phyloP scores from a whole-genome alignment of 2,888 invertebrate species.

The Drosophila anomalata region DNA sequence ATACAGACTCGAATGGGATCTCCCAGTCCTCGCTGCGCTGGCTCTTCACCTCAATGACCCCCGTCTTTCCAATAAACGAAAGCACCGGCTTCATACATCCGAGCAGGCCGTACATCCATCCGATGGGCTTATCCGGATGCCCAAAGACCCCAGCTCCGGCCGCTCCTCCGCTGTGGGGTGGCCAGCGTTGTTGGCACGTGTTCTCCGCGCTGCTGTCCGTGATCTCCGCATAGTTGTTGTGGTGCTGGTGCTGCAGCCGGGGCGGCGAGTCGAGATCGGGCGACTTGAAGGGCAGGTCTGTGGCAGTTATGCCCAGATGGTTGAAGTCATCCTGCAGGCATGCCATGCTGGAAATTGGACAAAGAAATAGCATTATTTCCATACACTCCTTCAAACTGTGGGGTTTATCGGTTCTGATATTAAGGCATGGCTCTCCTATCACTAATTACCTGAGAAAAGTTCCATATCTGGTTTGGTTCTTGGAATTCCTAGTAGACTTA shows the following conservation, averaged over 20 bases:
- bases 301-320: constrained; percentile 84
- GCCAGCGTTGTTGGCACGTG: constrained; percentile 84
- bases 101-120: constrained; percentile 92
- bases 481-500: not conserved
- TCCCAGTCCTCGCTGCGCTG: constrained; percentile 93
- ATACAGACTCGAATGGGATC: constrained; percentile 95
- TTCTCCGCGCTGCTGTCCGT: constrained; percentile 84
- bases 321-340: constrained; percentile 88
- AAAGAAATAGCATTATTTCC: not conserved
- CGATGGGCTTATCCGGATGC: constrained; percentile 85
- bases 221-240: constrained; percentile 77
- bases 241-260: constrained; percentile 47
- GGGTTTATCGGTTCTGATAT: not conserved
- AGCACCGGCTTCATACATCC: constrained; percentile 95
- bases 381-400: not conserved
- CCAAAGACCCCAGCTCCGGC: constrained; percentile 81
- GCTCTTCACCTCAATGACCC: constrained; percentile 88
- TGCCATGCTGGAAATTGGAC: constrained; percentile 85
- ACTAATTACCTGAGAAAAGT: not conserved
- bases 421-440: not conserved
- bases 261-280: constrained; percentile 63
- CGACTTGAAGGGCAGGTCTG: constrained; percentile 81
- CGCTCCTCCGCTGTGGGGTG: constrained; percentile 80
- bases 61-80: constrained; percentile 92
- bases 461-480: not conserved